Base-by-base conservation (phyloP, 2,113 vertebrate species). In the Cyprinodon brontotheroides region DNA sequence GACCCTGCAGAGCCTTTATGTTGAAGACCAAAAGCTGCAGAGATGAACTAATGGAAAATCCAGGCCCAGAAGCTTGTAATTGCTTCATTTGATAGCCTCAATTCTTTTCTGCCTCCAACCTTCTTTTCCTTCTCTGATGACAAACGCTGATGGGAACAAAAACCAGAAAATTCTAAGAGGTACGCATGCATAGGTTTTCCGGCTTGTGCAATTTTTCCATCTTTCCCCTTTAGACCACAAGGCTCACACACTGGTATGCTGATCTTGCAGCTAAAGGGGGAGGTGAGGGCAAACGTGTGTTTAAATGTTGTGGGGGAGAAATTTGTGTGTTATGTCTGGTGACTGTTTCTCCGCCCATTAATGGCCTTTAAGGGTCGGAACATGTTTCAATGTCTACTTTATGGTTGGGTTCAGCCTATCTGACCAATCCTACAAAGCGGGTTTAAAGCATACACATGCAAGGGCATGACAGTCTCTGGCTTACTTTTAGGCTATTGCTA, bases 21-120 rank as follows among this genome's bases (percentile, higher is more conserved):
- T 77, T 81, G 87, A 87, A 86, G 82, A 85, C 81, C 79, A 86
- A 81, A 75, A 86, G 82, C 75, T 84, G 77, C 66, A 75, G 68
- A 66, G 68, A 84, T 91, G 79, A 82, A 87, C 78, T 94, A 90
- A 92, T 93, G 92, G 93, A 94, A 94, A 93, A 70, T 75, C 20
- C 65, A 22, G 20, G 75, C 74, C 70, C 62, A 79, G 40, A 86
- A 81, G 78, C 84, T 90, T 87, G 74, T 89, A 90, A 92, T 85
- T 91, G 88, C 78, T 91, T 89, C 92, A 92, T 78, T 91, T 80
- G 78, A 90, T 59, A 48, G 77, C 68, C 81, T 75, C 69, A 36
- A 78, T 77, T 66, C 77, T 65, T 75, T 69, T 78, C 84, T 80
- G 50, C 50, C 79, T 75, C 65, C 77, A 53, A 66, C 80, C 80